phyloP scores from a whole-genome alignment of 2,113 vertebrate genomes.

The Pachypanchax playfairii region DNA sequence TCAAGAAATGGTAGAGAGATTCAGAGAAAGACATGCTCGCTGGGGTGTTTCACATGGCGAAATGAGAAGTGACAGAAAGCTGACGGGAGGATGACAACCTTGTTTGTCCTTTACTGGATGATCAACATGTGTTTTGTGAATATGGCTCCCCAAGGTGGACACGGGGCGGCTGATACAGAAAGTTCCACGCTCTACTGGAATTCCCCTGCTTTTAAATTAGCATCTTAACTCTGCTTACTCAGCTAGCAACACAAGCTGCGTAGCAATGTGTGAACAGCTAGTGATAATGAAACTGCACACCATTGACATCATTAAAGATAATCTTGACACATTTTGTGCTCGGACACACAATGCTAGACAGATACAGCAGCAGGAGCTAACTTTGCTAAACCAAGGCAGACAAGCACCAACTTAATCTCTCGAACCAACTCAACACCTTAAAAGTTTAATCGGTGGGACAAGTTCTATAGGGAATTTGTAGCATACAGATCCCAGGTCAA shows the following conservation, averaged over 20 bases:
- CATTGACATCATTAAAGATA: slow-evolving; percentile 71
- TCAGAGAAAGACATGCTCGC: slow-evolving; percentile 61
- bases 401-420: slow-evolving; percentile 32
- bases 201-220: slow-evolving; percentile 70
- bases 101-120: slow-evolving; percentile 78
- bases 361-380: slow-evolving; percentile 46
- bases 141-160: slow-evolving; percentile 70
- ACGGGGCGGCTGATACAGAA: slow-evolving; percentile 53
- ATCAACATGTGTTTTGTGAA: slow-evolving; percentile 72
- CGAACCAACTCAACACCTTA: slow-evolving; percentile 22
- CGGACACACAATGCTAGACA: slow-evolving; percentile 54
- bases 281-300: slow-evolving; percentile 69
- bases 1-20: slow-evolving; percentile 58
- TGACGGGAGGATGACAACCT: slow-evolving; percentile 76
- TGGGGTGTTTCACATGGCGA: slow-evolving; percentile 64
- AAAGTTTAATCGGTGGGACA: slow-evolving; percentile 21
- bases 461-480: slow-evolving; percentile 23
- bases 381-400: slow-evolving; percentile 26
- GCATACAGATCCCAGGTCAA: slow-evolving; percentile 67
- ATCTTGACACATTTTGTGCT: slow-evolving; percentile 67
- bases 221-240: slow-evolving; percentile 60
- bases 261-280: slow-evolving; percentile 54
- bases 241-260: slow-evolving; percentile 52
- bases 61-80: slow-evolving; percentile 77
- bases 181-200: slow-evolving; percentile 61